phyloP scores from a whole-genome alignment of 1,140 invertebrate genomes.

The Euglossa dilemma region DNA sequence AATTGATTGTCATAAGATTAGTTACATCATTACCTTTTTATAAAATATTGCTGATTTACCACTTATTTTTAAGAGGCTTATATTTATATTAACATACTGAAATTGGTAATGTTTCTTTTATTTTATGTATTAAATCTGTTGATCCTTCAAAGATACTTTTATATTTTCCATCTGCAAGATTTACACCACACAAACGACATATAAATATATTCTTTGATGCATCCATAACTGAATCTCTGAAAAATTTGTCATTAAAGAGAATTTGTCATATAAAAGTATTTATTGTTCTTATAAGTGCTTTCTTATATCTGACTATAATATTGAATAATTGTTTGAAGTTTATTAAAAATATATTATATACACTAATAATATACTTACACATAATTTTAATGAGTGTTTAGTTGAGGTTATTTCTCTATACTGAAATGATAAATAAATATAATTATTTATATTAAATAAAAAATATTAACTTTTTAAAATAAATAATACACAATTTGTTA shows the following conservation, averaged over 20 bases:
- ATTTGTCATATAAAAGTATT: background rate
- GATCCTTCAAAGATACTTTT: slow-evolving; percentile 53
- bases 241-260: slow-evolving; percentile 24
- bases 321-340: background rate
- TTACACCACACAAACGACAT: slow-evolving; percentile 57
- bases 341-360: background rate
- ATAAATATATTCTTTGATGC: background rate
- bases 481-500: background rate
- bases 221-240: slow-evolving; percentile 46
- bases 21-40: too few species aligned
- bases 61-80: too few species aligned
- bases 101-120: slow-evolving; percentile 60
- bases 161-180: slow-evolving; percentile 16
- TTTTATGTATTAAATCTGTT: slow-evolving; percentile 55
- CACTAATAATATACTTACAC: slow-evolving; percentile 28
- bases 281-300: slow-evolving; percentile 2
- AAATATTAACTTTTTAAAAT: background rate
- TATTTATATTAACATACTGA: slow-evolving; percentile 47
- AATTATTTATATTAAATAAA: background rate
- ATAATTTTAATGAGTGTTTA: slow-evolving; percentile 25
- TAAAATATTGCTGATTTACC: too few species aligned
- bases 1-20: too few species aligned
- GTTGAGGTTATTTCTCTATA: slow-evolving; percentile 12
- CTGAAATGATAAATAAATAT: background rate
- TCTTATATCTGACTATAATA: background rate